Conservation (phyloP, 2,797 vertebrate species). For the Nyctibius grandis region DNA sequence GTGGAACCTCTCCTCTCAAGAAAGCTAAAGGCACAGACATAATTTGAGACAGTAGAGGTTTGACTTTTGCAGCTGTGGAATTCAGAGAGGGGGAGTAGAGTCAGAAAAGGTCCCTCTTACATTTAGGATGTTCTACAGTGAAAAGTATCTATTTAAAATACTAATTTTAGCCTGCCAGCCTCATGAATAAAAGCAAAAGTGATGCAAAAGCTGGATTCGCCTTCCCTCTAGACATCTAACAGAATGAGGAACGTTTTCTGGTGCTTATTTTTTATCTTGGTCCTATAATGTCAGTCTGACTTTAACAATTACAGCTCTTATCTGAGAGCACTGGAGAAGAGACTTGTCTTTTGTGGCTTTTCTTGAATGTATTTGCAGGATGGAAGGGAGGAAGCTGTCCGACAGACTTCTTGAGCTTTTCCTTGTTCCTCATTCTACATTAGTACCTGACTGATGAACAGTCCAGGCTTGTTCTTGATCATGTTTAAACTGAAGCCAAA, state of each 20-base stretch:
- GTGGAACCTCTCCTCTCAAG: neutral
- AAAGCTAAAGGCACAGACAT: neutral
- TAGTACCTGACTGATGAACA: slow-evolving; percentile 85
- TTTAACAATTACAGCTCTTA: neutral
- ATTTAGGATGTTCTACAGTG: neutral
- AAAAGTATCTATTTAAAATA: neutral
- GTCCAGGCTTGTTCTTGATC: slow-evolving; percentile 78
- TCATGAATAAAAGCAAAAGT: neutral
- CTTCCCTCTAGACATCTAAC: neutral
- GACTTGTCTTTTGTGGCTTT: neutral
- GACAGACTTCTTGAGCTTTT: neutral
- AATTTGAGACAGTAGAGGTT: neutral
- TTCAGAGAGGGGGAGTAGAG: neutral
- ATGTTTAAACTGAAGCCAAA: slow-evolving; percentile 91
- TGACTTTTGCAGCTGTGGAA: neutral
- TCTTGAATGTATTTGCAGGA: neutral
- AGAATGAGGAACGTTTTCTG: neutral
- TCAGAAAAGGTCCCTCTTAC: neutral
- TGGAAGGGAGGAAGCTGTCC: neutral
- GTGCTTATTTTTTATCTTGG: neutral
- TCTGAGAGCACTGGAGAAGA: neutral
- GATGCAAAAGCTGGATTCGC: neutral
- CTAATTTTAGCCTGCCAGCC: neutral
- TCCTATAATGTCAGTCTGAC: neutral
- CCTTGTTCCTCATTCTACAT: neutral